phyloP scores from a whole-genome alignment of 2,888 invertebrate genomes.

The Drosophila emarginata region DNA sequence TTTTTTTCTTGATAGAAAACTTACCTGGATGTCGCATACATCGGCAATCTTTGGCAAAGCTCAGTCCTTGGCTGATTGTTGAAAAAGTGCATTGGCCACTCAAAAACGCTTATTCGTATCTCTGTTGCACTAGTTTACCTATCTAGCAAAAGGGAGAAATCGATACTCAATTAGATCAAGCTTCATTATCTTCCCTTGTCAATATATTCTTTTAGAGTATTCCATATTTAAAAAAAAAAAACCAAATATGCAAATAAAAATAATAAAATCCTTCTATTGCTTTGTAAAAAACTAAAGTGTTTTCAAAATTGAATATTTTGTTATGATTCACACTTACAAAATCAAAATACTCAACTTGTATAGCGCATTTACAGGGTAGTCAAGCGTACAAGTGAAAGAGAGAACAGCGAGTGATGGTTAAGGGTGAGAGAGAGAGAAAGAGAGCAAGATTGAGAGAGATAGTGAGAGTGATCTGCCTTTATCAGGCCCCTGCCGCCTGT shows the following conservation, averaged over 20 bases:
- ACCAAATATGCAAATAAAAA: background rate
- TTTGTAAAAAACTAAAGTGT: background rate
- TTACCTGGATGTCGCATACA: background rate
- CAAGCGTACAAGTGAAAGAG: background rate
- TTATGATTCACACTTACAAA: background rate
- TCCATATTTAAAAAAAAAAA: background rate
- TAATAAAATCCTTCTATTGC: background rate
- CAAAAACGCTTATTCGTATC: background rate
- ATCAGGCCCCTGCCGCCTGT: constrained; percentile 43
- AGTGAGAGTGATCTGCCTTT: constrained; percentile 69
- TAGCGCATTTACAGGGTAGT: background rate
- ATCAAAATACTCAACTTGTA: background rate
- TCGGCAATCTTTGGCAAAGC: background rate
- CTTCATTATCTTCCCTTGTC: background rate
- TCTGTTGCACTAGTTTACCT: background rate
- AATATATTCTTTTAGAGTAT: background rate
- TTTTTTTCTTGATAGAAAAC: background rate
- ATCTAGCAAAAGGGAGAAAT: background rate
- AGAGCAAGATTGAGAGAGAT: constrained; percentile 32
- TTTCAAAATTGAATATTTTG: background rate
- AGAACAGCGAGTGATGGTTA: background rate
- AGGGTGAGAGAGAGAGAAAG: constrained; percentile 17
- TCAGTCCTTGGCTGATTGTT: background rate
- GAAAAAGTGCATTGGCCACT: background rate
- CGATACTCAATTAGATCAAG: background rate